phyloP scores from a whole-genome alignment of 2,797 vertebrate genomes.

The Perodicticus potto region DNA sequence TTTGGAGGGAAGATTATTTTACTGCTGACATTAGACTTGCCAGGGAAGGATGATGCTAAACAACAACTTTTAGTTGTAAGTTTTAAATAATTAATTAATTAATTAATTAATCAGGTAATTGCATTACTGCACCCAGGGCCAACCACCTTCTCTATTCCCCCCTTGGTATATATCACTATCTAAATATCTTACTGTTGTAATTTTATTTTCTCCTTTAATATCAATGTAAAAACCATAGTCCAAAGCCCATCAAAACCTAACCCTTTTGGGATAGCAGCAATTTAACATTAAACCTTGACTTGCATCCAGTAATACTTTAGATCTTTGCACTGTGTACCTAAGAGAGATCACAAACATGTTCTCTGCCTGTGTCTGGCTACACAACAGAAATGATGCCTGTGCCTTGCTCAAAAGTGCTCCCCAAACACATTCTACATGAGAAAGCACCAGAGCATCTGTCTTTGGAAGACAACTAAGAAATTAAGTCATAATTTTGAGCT shows the following conservation, averaged over 20 bases:
- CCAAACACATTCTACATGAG: background rate
- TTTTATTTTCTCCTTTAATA: background rate
- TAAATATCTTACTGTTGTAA: background rate
- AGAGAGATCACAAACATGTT: background rate
- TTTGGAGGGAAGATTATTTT: background rate
- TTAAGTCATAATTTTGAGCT: slow-evolving; percentile 31
- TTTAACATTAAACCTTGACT: background rate
- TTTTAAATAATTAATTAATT: background rate
- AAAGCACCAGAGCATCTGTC: background rate
- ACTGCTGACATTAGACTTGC: background rate
- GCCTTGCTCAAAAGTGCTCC: background rate
- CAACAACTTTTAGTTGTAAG: background rate
- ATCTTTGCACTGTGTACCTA: background rate
- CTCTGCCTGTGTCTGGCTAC: background rate
- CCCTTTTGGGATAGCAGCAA: background rate
- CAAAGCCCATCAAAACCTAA: background rate
- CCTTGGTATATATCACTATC: background rate
- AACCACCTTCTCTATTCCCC: background rate
- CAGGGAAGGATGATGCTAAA: background rate
- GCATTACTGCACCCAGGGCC: background rate
- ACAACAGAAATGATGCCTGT: background rate
- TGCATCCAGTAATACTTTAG: background rate
- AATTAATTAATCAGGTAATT: background rate
- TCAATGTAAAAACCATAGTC: background rate
- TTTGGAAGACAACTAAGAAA: background rate